Conservation (phyloP, 2,113 vertebrate genomes). For the Climacteris rufus region DNA sequence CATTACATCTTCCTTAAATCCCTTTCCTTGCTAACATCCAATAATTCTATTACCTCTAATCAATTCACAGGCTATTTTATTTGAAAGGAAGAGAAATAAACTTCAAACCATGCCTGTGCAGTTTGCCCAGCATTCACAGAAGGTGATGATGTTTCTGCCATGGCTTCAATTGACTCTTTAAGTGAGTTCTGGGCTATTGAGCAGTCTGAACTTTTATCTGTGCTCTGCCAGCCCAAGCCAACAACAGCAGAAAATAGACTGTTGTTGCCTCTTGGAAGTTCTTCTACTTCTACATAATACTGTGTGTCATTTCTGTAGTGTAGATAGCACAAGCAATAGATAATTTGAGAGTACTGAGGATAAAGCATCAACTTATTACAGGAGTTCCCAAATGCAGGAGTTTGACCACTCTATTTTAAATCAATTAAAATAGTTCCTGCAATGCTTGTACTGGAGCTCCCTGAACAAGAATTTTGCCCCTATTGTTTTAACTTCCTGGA, state of each 20-base stretch:
- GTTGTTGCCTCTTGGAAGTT: neutral
- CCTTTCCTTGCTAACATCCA: slow-evolving; percentile 56
- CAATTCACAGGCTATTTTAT: slow-evolving; percentile 57
- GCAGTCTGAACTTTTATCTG: neutral
- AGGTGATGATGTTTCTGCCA: neutral
- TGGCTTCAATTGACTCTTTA: slow-evolving; percentile 22
- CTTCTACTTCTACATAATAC: neutral
- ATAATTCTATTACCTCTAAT: slow-evolving; percentile 52
- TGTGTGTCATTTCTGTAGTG: neutral
- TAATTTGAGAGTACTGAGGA: neutral
- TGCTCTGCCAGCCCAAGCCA: neutral
- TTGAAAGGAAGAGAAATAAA: slow-evolving; percentile 32
- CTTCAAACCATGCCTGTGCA: neutral
- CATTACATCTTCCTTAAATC: slow-evolving; percentile 61
- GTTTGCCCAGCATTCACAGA: neutral
- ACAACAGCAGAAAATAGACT: neutral
- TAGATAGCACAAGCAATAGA: neutral
- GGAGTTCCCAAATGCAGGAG: neutral
- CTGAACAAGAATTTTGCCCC: neutral
- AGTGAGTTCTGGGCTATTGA: slow-evolving; percentile 4
- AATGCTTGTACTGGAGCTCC: neutral
- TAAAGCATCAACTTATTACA: neutral
- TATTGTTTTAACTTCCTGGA: neutral
- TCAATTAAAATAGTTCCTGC: neutral
- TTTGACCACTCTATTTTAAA: neutral